These are phyloP conservation scores for Adoxophyes honmai DNA, from an alignment of 1,140 invertebrate species.

Conservation along the genomic window DNA sequence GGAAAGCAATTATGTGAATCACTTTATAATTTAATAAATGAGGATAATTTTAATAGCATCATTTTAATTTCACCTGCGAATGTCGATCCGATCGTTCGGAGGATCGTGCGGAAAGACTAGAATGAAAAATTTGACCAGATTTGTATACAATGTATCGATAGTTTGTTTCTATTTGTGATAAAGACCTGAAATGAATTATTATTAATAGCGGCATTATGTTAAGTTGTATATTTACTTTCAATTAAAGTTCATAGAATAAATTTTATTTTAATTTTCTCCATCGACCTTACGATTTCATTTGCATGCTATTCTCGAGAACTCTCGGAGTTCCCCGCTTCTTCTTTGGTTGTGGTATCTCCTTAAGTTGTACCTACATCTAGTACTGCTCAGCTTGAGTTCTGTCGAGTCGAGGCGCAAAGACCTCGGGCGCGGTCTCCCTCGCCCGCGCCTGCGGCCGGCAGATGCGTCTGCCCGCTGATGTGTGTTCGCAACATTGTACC, in stretches of 20 bases:
- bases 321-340: neutral
- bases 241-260: slow-evolving; percentile 12
- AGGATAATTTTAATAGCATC: neutral
- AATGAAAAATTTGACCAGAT: neutral
- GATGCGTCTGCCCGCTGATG: neutral
- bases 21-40: slow-evolving; percentile 10
- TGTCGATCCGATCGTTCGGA: neutral
- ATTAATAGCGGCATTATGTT: slow-evolving; percentile 3
- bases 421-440: neutral
- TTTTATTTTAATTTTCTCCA: slow-evolving; percentile 9
- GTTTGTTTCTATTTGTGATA: neutral
- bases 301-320: neutral
- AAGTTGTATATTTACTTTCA: slow-evolving; percentile 12
- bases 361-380: neutral
- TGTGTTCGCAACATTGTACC: neutral
- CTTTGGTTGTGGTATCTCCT: neutral
- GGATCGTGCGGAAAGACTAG: neutral
- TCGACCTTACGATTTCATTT: neutral
- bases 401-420: neutral
- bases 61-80: neutral
- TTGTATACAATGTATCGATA: slow-evolving; percentile 5
- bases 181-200: neutral
- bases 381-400: no score
- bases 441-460: no score
- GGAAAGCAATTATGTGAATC: slow-evolving; percentile 3